Percentiles rank a stretch among this genome's conserved stretches.
Evolutionary conservation across 2,113 vertebrate species (phyloP).

Genomic region (Indri indri): DNA sequence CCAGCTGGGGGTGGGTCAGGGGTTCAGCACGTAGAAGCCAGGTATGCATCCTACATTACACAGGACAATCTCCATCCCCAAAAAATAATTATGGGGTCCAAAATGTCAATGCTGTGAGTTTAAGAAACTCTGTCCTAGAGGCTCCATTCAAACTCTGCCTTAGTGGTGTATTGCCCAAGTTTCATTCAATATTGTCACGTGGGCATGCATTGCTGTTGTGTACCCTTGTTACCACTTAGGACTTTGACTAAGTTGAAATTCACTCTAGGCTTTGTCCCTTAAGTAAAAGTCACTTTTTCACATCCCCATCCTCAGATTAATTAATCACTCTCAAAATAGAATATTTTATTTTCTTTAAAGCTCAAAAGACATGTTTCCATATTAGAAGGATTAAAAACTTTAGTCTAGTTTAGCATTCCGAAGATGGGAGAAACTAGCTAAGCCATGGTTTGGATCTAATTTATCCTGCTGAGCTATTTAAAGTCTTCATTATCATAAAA

Average conservation of each 20-base stretch:
- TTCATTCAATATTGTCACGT: not conserved
- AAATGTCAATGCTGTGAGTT: not conserved
- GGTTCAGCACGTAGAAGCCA: not conserved
- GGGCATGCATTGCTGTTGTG: not conserved
- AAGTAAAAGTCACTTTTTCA: not conserved
- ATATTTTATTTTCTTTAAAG: conserved; percentile 21
- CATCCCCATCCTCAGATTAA: not conserved
- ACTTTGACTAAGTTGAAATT: not conserved
- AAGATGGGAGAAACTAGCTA: conserved; percentile 43
- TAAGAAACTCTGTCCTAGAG: not conserved
- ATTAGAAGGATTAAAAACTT: conserved; percentile 57
- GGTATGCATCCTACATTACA: no score
- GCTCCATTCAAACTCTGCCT: not conserved
- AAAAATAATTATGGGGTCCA: no score
- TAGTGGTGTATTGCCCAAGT: not conserved
- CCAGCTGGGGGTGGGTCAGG: fast-evolving
- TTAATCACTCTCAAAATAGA: conserved; percentile 21
- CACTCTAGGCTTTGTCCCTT: not conserved
- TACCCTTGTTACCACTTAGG: not conserved
- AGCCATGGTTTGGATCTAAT: conserved; percentile 56
- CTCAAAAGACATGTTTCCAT: conserved; percentile 48
- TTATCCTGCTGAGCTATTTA: conserved; percentile 61
- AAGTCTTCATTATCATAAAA: conserved; percentile 77
- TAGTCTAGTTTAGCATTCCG: conserved; percentile 59
- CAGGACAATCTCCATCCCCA: not conserved